phyloP scores from a whole-genome alignment of 2,113 vertebrate species.

The Arenaria interpres region DNA sequence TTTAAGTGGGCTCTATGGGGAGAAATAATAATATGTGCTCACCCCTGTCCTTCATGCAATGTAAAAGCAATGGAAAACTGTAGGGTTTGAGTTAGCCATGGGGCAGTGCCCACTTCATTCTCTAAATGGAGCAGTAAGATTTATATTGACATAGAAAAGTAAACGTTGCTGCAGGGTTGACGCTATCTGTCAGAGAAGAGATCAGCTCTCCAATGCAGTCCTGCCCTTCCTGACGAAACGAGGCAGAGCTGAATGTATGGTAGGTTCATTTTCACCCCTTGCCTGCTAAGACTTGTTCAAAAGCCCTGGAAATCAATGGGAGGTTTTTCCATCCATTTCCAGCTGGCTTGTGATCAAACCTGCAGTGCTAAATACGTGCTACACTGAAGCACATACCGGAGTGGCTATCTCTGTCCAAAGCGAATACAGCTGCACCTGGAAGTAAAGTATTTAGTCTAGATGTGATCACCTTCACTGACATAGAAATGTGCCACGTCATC shows the following conservation, averaged over 20 bases:
- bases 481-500: not conserved
- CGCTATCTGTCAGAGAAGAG: not conserved
- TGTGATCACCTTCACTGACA: not conserved
- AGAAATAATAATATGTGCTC: not conserved
- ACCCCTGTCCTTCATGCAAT: not conserved
- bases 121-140: not conserved
- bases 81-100: not conserved
- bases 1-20: not conserved
- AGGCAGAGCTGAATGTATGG: not conserved
- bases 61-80: not conserved
- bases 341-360: not conserved
- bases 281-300: not conserved
- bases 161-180: not conserved
- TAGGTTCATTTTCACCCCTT: not conserved
- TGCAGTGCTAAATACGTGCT: not conserved
- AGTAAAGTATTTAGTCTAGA: not conserved
- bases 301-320: not conserved
- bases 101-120: not conserved
- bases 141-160: not conserved
- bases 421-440: not conserved
- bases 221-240: not conserved
- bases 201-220: not conserved
- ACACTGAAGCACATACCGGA: not conserved
- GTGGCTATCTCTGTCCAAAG: not conserved
- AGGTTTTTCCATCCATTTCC: not conserved